Percentiles rank a stretch among this genome's conserved stretches.
Evolutionary conservation across 2,888 invertebrate species (phyloP).

Genomic region (Yponomeuta cagnagella): DNA sequence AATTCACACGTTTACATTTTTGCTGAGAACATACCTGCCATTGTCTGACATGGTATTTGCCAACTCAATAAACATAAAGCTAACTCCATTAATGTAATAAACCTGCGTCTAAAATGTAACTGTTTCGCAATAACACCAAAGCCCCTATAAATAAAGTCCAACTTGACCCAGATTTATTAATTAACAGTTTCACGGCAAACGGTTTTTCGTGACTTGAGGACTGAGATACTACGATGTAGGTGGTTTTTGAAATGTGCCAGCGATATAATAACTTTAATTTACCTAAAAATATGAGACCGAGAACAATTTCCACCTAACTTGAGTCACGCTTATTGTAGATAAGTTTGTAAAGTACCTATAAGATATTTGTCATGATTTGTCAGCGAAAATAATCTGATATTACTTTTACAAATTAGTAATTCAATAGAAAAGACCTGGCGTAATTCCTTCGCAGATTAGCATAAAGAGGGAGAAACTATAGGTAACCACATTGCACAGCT

Average conservation of each 20-base stretch:
- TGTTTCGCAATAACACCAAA: slow-evolving; percentile 5
- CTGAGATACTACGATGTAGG: neutral
- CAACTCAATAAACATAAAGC: neutral
- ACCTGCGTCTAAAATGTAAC: slow-evolving; percentile 1
- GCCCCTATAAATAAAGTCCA: neutral
- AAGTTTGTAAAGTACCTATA: neutral
- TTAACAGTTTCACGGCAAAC: slow-evolving; percentile 3
- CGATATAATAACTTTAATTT: neutral
- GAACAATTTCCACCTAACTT: neutral
- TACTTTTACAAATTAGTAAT: too few species aligned
- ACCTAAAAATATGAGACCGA: neutral
- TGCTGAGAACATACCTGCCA: too few species aligned
- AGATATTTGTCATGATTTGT: too few species aligned
- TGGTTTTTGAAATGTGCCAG: neutral
- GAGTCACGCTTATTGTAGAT: neutral
- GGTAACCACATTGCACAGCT: neutral
- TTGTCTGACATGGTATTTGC: neutral
- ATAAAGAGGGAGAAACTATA: neutral
- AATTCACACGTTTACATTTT: neutral
- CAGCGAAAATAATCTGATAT: too few species aligned
- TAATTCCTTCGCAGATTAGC: neutral
- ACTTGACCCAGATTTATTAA: slow-evolving; percentile 5
- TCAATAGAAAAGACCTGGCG: too few species aligned
- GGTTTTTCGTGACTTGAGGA: slow-evolving; percentile 2
- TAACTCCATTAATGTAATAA: neutral